Conservation (phyloP, 1,140 invertebrate genomes). For the Nephotettix cincticeps region DNA sequence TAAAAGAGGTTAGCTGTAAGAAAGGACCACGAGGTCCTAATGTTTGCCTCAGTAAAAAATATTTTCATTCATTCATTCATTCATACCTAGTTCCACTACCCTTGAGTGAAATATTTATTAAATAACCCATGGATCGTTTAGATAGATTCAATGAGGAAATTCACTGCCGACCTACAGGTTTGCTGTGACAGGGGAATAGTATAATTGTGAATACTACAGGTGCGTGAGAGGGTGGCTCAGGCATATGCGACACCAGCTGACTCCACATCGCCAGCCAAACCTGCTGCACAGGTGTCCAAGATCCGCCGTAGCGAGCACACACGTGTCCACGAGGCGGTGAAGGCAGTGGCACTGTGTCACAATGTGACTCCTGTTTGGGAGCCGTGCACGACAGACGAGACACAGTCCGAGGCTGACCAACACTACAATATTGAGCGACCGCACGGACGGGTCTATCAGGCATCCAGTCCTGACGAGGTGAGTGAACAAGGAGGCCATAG, state of each 20-base stretch:
- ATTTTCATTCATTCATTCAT: no score
- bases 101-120: no score
- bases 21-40: no score
- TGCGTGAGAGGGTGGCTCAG: slow-evolving; percentile 25
- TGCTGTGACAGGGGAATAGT: no score
- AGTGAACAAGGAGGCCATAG: slow-evolving; percentile 49
- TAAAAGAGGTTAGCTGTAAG: no score
- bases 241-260: slow-evolving; percentile 17
- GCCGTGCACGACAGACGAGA: slow-evolving; percentile 52
- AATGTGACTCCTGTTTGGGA: slow-evolving; percentile 99
- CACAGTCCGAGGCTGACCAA: slow-evolving; percentile 68
- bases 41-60: no score
- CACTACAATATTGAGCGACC: slow-evolving; percentile 47
- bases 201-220: no score
- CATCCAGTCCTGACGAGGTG: slow-evolving; percentile 97
- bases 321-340: slow-evolving; percentile 86
- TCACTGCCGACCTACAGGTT: no score
- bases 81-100: no score
- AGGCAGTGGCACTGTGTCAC: slow-evolving; percentile 95
- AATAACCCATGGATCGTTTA: no score
- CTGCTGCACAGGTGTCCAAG: slow-evolving; percentile 47
- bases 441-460: slow-evolving; percentile 55
- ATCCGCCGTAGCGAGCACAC: slow-evolving; percentile 69
- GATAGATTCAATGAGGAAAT: no score
- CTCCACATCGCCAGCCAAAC: slow-evolving; percentile 40